Conservation (phyloP, 2,797 vertebrate species). For the Pteropus rufus region DNA sequence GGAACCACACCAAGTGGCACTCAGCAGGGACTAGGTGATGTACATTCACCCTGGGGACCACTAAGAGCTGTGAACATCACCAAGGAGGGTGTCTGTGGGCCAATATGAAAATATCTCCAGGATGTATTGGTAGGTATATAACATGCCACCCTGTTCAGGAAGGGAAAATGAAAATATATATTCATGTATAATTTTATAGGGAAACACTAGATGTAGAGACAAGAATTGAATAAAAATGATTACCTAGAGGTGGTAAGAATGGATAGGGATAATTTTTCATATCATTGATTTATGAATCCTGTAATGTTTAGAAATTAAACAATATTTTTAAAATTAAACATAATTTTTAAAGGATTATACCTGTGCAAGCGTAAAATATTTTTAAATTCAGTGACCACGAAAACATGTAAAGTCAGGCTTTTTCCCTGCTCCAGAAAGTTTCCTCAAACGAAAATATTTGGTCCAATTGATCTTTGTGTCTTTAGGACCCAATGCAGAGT, state of each 20-base stretch:
- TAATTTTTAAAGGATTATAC: neutral
- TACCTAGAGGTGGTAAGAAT: neutral
- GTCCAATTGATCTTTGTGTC: neutral
- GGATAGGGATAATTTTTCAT: neutral
- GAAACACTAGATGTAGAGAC: neutral
- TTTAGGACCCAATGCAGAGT: neutral
- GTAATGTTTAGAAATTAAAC: neutral
- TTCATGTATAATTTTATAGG: neutral
- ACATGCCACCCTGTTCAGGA: neutral
- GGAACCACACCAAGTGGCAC: neutral
- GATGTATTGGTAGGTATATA: neutral
- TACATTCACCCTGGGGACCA: rapidly evolving
- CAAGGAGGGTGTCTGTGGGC: neutral
- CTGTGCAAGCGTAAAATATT: neutral
- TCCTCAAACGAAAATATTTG: neutral
- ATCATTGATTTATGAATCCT: neutral
- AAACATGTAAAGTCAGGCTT: neutral
- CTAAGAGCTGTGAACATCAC: no score
- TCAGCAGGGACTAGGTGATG: neutral
- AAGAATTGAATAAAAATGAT: neutral
- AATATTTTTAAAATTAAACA: neutral
- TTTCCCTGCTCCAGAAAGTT: neutral
- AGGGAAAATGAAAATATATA: neutral
- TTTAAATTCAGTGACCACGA: neutral
- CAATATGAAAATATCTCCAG: neutral